These are phyloP conservation scores for Copidosoma floridanum DNA, from an alignment of 1,140 invertebrate genomes.

Conservation along the genomic window DNA sequence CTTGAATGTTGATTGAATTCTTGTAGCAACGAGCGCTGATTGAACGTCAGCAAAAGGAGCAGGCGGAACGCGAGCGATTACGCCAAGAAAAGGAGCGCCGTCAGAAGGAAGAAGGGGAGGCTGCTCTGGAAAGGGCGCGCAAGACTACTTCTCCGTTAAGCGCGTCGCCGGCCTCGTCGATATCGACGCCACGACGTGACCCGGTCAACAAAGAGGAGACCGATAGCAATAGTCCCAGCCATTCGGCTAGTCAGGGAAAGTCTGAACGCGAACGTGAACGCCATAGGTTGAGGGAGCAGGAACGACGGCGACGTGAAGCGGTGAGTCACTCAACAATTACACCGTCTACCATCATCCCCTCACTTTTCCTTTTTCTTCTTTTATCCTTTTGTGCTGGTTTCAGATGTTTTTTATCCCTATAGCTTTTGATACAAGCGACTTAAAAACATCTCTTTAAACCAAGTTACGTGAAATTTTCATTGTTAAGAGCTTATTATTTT, in stretches of 20 bases:
- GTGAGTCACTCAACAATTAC: conserved; percentile 62
- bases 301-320: conserved; percentile 85
- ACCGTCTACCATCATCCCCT: neutral
- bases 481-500: no score
- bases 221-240: conserved; percentile 61
- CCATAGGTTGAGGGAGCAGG: conserved; percentile 80
- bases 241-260: conserved; percentile 62
- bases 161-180: conserved; percentile 36
- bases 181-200: conserved; percentile 45
- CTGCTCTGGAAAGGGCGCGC: conserved; percentile 69
- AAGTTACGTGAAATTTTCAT: no score
- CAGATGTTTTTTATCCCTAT: no score
- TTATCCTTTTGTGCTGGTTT: neutral
- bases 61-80: conserved; percentile 76
- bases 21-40: conserved; percentile 72
- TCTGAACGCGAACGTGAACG: conserved; percentile 75
- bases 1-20: no score
- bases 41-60: conserved; percentile 80
- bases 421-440: no score
- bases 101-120: conserved; percentile 77
- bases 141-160: conserved; percentile 55
- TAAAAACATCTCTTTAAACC: no score
- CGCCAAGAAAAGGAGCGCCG: conserved; percentile 77
- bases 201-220: conserved; percentile 60
- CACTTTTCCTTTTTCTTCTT: neutral